phyloP scores from a whole-genome alignment of 2,113 vertebrate species.

The Heterochromis multidens region DNA sequence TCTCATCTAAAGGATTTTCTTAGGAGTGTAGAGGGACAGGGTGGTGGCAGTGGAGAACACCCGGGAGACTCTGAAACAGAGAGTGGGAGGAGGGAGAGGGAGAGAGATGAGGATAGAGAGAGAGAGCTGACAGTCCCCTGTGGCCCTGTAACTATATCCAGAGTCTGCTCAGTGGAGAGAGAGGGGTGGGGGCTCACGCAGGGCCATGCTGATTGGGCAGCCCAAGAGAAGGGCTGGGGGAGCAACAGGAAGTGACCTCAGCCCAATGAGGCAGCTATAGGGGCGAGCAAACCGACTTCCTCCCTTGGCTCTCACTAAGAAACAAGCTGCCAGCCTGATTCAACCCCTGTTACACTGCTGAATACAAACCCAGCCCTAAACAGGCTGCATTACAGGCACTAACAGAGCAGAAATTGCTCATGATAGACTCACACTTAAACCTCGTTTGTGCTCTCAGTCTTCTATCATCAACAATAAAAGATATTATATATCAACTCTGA shows the following conservation, averaged over 20 bases:
- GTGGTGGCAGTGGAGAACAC: slow-evolving; percentile 67
- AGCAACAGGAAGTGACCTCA: slow-evolving; percentile 96
- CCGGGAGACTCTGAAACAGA: slow-evolving; percentile 75
- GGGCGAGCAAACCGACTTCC: slow-evolving; percentile 91
- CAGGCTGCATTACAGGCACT: slow-evolving; percentile 1
- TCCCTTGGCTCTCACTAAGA: slow-evolving; percentile 92
- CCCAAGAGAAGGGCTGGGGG: slow-evolving; percentile 87
- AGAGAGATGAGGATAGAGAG: slow-evolving; percentile 65
- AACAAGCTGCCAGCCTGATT: slow-evolving; percentile 88
- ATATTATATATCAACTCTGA: neutral
- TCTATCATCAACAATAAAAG: neutral
- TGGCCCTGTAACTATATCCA: slow-evolving; percentile 95
- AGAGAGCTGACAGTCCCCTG: slow-evolving; percentile 87
- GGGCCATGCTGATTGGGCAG: slow-evolving; percentile 91
- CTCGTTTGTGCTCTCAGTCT: neutral
- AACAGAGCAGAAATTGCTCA: slow-evolving; percentile 31
- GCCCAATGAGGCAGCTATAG: slow-evolving; percentile 88
- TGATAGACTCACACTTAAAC: neutral
- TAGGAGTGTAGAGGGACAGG: slow-evolving; percentile 66
- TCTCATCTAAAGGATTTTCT: slow-evolving; percentile 76
- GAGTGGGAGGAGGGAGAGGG: slow-evolving; percentile 70
- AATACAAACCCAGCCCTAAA: slow-evolving; percentile 34
- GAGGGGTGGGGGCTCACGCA: slow-evolving; percentile 83
- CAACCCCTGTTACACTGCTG: slow-evolving; percentile 78
- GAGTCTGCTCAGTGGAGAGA: slow-evolving; percentile 85